Base-by-base conservation (phyloP, 2,797 vertebrate genomes). In the Mionectes olivaceus region DNA sequence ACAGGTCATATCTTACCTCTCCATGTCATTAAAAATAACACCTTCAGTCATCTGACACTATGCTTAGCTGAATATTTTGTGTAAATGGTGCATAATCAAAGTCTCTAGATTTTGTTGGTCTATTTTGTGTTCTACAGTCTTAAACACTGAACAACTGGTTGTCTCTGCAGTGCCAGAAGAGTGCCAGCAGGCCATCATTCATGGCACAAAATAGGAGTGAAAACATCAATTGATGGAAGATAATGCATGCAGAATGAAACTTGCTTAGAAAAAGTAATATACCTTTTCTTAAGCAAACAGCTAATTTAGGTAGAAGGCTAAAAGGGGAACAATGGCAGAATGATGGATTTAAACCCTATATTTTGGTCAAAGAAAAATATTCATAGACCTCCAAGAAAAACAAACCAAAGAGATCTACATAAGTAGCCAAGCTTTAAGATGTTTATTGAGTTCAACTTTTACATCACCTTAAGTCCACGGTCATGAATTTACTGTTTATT, bases 291-390 rank as follows among this genome's bases (percentile, higher is more conserved):
- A 11, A n/a, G 21, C 21, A 86, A 88, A 63, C 21, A 69, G 19
- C 13, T 63, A 52, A 24, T 63, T 78, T 22, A 52, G 22, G 13
- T 24, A 65, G 15, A 87, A 78, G 50, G 19, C 10, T 73, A 50
- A 70, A 89, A 59, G 25, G 18, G 8, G 13, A 59, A 59, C 12
- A 28, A 41, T 23, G 16, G 8, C 32, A 61, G 19, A 69, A 60
- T 5, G 2, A 57, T 4, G 5, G 30, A 59, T 13, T 35, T 65
- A 2, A 64, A 55, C 0, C 1, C 3, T 35, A 1, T 23, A 11
- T 71, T 82, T 63, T 39, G 75, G 21, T 16, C 25, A 69, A 91
- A 78, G 19, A 28, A 77, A 89, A 91, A 94, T n/a, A 76, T 3
- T 73, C 23, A 5, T 35, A 46, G 37, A 76, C 9, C 8, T 70